Percentiles rank a stretch among this genome's conserved stretches.
These are phyloP conservation scores for Aythya baeri DNA, from an alignment of 2,113 vertebrate genomes.

Conservation along the genomic window DNA sequence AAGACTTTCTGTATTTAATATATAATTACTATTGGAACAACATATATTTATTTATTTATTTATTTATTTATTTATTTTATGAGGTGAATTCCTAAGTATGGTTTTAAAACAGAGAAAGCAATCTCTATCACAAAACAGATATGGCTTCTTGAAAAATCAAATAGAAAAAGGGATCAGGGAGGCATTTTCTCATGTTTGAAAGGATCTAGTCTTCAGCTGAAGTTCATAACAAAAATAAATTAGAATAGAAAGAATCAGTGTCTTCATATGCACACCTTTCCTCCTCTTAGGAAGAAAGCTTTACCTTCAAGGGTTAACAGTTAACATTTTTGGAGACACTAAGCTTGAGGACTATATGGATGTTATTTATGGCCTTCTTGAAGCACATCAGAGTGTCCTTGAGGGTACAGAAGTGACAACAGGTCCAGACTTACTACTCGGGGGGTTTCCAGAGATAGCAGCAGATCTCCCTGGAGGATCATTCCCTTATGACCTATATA, in stretches of 20 bases:
- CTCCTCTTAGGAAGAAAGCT: neutral
- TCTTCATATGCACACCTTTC: neutral
- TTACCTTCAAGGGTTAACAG: neutral
- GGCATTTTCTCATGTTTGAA: neutral
- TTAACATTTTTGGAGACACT: neutral
- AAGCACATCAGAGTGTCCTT: neutral
- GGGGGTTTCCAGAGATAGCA: neutral
- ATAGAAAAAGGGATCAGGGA: neutral
- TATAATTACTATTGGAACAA: neutral
- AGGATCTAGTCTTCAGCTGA: neutral
- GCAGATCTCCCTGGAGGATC: neutral
- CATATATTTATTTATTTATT: too few relatives aligned
- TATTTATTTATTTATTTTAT: neutral
- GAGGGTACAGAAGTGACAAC: neutral
- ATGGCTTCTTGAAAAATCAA: neutral
- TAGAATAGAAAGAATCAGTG: neutral
- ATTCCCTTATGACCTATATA: neutral
- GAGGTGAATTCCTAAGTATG: neutral
- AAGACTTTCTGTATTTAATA: neutral
- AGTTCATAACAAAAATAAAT: neutral
- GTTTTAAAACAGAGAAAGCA: neutral
- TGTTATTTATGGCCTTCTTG: conserved; percentile 25
- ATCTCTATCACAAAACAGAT: neutral
- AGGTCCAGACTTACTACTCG: neutral
- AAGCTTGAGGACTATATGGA: neutral